Evolutionary conservation across 2,888 invertebrate genomes (phyloP), one percentile per base, ranked within the genome.

Genomic region (Hydrotaea diabolus): DNA sequence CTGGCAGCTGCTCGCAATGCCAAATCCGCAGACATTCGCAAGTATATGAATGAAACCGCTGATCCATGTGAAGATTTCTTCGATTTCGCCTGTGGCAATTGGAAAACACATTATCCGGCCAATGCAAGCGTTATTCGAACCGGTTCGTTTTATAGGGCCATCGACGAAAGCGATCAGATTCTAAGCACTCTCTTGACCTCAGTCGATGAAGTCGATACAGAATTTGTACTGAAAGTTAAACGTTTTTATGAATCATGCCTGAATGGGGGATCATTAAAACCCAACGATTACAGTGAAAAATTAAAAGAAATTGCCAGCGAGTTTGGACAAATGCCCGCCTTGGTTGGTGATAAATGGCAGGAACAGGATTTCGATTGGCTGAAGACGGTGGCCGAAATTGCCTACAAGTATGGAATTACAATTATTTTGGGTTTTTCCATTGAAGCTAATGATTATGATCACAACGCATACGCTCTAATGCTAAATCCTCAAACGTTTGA

Each of bases 271-370:
- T 39, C 89, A 77, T 88, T 91, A 83, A 87, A 87, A 13, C 88
- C 87, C 74, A 0, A 36, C 39, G 15, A 39, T 8, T 88, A 90
- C 17, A 85, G 82, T 13, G 66, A 85, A 8, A 79, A 89, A 46
- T 57, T 90, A 46, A 71, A 78, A 8, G 83, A 86, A 26, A 87
- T 90, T 31, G 80, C 85, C 0, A 85, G 80, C 0, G 88, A 89
- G 21, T 90, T 91, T 8, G 89, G 88, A 1, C 86, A 86, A 4
- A 90, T 91, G 88, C 90, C 92, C 0, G 89, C 75, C 0, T 46
- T 89, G n/a, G n/a, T 66, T 13, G 80, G 83, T 0, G 87, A 86
- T 0, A 85, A 78, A 26, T 83, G 83, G 23, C 80, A 83, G 17
- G 86, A 74, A 0, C 76, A 77, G 21, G 87, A 86, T 0, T 91